Percentiles rank a stretch among this genome's conserved stretches.
Conservation (phyloP, 2,797 vertebrate species). For the Helarctos malayanus region DNA sequence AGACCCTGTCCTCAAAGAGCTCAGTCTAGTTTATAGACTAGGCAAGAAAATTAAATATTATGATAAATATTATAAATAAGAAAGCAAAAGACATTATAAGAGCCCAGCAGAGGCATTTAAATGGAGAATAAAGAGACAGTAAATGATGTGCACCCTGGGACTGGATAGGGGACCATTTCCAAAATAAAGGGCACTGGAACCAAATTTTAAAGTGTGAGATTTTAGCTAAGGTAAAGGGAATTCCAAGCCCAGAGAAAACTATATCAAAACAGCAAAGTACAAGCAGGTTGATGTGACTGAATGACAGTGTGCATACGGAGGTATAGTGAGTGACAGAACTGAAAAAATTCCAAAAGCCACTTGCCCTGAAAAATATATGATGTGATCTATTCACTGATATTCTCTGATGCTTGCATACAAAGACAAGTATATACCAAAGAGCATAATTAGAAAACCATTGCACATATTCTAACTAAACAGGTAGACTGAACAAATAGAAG, state of each 20-base stretch:
- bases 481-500: not conserved
- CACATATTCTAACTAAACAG: not conserved
- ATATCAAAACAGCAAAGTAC: not conserved
- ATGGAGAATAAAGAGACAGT: not conserved
- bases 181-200: slow-evolving; percentile 11
- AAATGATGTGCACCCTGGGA: not conserved
- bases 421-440: not conserved
- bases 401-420: not conserved
- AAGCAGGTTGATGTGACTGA: not conserved
- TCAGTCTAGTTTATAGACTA: not conserved
- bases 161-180: not conserved
- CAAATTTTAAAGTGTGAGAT: not conserved
- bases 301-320: not conserved
- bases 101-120: not conserved
- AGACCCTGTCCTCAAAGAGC: not conserved
- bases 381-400: not conserved
- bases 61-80: not conserved
- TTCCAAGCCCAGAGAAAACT: not conserved
- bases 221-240: not conserved
- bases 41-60: slow-evolving; percentile 22
- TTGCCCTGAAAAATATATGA: not conserved
- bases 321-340: not conserved
- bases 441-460: not conserved
- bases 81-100: not conserved
- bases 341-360: not conserved